Evolutionary conservation across 1,140 invertebrate genomes (phyloP), one percentile per base, ranked within the genome.

Genomic region (Pteromalus puparum): DNA sequence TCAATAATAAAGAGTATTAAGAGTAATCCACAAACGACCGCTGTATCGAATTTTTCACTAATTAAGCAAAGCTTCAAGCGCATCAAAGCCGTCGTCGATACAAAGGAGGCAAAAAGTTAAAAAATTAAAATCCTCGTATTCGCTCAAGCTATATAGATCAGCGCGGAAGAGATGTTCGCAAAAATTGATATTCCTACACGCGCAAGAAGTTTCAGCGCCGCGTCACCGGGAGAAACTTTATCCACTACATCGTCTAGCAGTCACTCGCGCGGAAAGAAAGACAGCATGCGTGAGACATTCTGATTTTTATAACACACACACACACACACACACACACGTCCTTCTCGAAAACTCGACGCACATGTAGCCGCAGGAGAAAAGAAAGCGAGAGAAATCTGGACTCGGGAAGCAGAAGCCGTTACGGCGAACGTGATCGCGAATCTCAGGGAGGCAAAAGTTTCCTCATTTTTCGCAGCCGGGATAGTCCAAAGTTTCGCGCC

Each of bases 381-480:
- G 26, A 42, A 38, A 75, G n/a, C 24, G n/a, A n/a, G 48, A n/a
- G 46, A 84, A 84, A 84, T 84, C 82, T 84, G 87, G 86, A 87
- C 76, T 88, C 86, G 86, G 81, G 86, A 87, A 87, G 74, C 80
- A 85, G 78, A 87, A 87, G 88, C 89, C 87, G 90, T 91, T 91
- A 90, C 87, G 86, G 86, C 85, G 83, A 86, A 91, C 89, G 89
- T 90, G 89, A 91, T 90, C 90, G 86, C 88, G 88, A 88, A 88
- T 88, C 87, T 83, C 86, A 85, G 70, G 86, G 72, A 74, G 87
- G 87, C 86, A 88, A 91, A 92, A 92, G 89, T 92, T 92, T 91
- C 90, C 89, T 91, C 91, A 92, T 92, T 92, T 92, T 92, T 92
- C 90, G 89, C 88, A 87, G 86, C 75, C 81, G 87, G 87, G 87